A percentile compares a stretch with the other conserved stretches of the same genome.
Evolutionary conservation across 2,888 invertebrate genomes (phyloP).

Genomic region (Phrixothrix hirtus): DNA sequence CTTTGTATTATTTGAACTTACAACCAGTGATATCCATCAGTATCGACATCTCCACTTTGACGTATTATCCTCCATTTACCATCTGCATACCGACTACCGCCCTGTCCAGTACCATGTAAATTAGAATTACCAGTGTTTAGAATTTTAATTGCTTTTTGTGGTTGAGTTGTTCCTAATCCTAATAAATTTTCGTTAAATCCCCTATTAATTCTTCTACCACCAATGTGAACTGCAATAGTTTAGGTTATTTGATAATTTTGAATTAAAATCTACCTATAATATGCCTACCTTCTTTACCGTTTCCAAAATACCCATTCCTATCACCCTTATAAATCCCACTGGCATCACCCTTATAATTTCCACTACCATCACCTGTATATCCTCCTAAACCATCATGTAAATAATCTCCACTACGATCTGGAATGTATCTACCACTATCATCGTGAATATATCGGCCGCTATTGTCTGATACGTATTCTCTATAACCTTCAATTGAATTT

Average conservation of each 20-base stretch:
- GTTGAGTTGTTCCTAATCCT: too few species aligned
- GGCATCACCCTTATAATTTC: slow-evolving; percentile 33
- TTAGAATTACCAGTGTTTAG: slow-evolving; percentile 2
- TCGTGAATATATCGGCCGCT: slow-evolving; percentile 37
- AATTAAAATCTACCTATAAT: too few species aligned
- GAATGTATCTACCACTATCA: slow-evolving; percentile 36
- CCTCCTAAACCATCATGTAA: slow-evolving; percentile 23
- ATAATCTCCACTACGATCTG: slow-evolving; percentile 37
- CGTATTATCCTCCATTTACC: slow-evolving; percentile 60
- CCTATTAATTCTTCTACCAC: too few species aligned
- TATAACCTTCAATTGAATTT: slow-evolving; percentile 27
- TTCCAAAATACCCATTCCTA: neutral
- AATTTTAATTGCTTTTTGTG: too few species aligned
- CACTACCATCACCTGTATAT: slow-evolving; percentile 33
- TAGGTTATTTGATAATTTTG: too few species aligned
- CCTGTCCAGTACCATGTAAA: slow-evolving; percentile 34
- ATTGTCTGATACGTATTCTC: slow-evolving; percentile 32
- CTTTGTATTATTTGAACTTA: slow-evolving; percentile 29
- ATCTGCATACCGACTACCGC: slow-evolving; percentile 44
- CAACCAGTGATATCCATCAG: slow-evolving; percentile 61
- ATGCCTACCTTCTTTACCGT: neutral
- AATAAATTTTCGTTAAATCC: too few species aligned
- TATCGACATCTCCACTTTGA: slow-evolving; percentile 58
- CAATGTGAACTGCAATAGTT: too few species aligned
- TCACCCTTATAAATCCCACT: slow-evolving; percentile 4